Percentiles rank a stretch among this genome's conserved stretches.
These are phyloP conservation scores for Caenorhabditis sp. DNA, from an alignment of 2,888 invertebrate genomes.

Conservation along the genomic window DNA sequence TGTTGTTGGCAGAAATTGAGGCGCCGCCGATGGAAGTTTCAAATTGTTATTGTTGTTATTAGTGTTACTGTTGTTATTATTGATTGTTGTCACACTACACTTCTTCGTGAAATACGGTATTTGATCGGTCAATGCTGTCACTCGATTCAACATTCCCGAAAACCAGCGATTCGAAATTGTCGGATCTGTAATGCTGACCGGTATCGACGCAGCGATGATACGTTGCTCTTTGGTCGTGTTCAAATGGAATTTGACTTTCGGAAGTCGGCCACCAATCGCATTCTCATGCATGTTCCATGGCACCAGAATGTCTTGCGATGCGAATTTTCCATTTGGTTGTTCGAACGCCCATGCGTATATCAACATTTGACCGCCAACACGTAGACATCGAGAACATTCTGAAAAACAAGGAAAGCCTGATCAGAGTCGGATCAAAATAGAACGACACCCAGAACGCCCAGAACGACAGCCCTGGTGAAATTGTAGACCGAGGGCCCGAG, in stretches of 20 bases:
- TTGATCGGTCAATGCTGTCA: slow-evolving; percentile 19
- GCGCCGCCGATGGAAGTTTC: slow-evolving; percentile 49
- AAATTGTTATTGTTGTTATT: not conserved
- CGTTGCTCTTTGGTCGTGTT: slow-evolving; percentile 67
- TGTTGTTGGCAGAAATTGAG: slow-evolving; percentile 42
- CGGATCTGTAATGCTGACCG: slow-evolving; percentile 25
- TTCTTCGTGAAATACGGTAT: slow-evolving; percentile 23
- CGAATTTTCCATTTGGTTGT: slow-evolving; percentile 79
- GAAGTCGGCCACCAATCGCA: slow-evolving; percentile 55
- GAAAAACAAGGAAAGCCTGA: too few relatives aligned
- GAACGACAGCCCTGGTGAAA: too few relatives aligned
- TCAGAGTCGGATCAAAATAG: too few relatives aligned
- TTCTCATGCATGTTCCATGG: slow-evolving; percentile 68
- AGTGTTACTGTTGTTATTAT: not conserved
- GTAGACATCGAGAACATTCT: slow-evolving; percentile 64
- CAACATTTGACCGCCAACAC: slow-evolving; percentile 87
- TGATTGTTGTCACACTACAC: slow-evolving; percentile 6
- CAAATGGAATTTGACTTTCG: slow-evolving; percentile 62
- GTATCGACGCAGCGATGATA: slow-evolving; percentile 61
- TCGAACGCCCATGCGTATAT: slow-evolving; percentile 97
- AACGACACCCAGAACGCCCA: too few relatives aligned
- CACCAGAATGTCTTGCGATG: slow-evolving; percentile 64
- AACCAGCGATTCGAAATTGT: not conserved
- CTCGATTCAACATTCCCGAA: slow-evolving; percentile 4
- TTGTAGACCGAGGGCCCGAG: too few relatives aligned